These are phyloP conservation scores for Catharus minimus DNA, from an alignment of 2,113 vertebrate species.

Conservation along the genomic window DNA sequence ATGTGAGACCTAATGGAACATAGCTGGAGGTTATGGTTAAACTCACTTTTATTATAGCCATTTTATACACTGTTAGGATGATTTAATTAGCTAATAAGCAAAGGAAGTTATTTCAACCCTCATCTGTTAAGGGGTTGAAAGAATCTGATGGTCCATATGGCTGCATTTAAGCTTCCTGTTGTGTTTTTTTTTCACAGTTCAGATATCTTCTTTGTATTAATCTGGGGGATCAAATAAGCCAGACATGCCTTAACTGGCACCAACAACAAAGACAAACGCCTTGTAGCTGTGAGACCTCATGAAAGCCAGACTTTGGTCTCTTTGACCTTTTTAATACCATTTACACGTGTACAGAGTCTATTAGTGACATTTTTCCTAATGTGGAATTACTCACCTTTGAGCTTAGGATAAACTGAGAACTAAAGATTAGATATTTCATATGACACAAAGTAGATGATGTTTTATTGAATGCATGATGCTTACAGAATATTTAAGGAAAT, in stretches of 20 bases:
- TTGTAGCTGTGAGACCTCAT: constrained; percentile 66
- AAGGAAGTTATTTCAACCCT: constrained; percentile 70
- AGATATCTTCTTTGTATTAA: constrained; percentile 71
- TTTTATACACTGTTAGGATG: constrained; percentile 65
- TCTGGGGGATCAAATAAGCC: constrained; percentile 70
- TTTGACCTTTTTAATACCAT: constrained; percentile 68
- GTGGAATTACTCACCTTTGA: constrained; percentile 52
- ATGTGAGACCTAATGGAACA: constrained; percentile 53
- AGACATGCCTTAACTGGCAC: constrained; percentile 71
- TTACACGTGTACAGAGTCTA: constrained; percentile 43
- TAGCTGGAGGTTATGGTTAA: constrained; percentile 70
- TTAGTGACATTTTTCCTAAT: constrained; percentile 59
- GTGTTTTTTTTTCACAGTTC: constrained; percentile 64
- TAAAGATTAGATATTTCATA: neutral
- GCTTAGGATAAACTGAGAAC: neutral
- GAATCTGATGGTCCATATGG: constrained; percentile 68
- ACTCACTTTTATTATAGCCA: constrained; percentile 67
- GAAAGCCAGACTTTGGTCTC: constrained; percentile 69
- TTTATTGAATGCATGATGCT: neutral
- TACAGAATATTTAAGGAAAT: constrained; percentile 32
- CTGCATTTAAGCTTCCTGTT: constrained; percentile 75
- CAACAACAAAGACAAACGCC: constrained; percentile 69
- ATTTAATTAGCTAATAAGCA: constrained; percentile 74
- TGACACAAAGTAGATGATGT: neutral
- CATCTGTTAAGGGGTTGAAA: constrained; percentile 69